These are phyloP conservation scores for Archegozetes longisetosus DNA, from an alignment of 1,140 invertebrate species.

Conservation along the genomic window DNA sequence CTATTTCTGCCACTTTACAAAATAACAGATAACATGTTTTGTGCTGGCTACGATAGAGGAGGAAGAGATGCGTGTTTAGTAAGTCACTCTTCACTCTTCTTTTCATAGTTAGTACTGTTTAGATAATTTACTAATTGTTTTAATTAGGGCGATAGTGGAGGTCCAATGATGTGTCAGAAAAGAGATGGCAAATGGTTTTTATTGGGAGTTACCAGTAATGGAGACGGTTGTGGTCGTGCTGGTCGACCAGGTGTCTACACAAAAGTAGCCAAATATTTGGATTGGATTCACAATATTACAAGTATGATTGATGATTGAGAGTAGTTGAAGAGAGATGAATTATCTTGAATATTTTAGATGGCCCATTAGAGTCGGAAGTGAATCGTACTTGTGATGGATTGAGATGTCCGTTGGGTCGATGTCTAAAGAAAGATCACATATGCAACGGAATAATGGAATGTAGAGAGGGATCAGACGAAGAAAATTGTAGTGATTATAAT, in stretches of 20 bases:
- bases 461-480: constrained; percentile 24
- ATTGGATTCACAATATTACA: constrained; percentile 17
- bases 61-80: constrained; percentile 58
- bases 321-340: no score
- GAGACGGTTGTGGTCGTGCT: constrained; percentile 43
- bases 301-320: no score
- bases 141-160: constrained; percentile 58
- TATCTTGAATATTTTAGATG: constrained; percentile 2
- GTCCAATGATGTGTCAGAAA: constrained; percentile 56
- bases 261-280: constrained; percentile 23
- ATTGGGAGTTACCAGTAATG: constrained; percentile 49
- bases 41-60: constrained; percentile 55
- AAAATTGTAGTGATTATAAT: constrained; percentile 8
- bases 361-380: background rate
- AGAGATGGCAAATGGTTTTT: constrained; percentile 41
- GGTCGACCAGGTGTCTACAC: constrained; percentile 49
- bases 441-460: constrained; percentile 61
- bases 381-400: constrained; percentile 34
- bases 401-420: constrained; percentile 55
- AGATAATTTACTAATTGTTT: no score
- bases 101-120: no score
- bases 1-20: constrained; percentile 53
- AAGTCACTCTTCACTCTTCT: constrained; percentile 1
- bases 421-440: constrained; percentile 45
- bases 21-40: constrained; percentile 68